phyloP scores from a whole-genome alignment of 2,113 vertebrate species.

The Cyprinodon tularosa region DNA sequence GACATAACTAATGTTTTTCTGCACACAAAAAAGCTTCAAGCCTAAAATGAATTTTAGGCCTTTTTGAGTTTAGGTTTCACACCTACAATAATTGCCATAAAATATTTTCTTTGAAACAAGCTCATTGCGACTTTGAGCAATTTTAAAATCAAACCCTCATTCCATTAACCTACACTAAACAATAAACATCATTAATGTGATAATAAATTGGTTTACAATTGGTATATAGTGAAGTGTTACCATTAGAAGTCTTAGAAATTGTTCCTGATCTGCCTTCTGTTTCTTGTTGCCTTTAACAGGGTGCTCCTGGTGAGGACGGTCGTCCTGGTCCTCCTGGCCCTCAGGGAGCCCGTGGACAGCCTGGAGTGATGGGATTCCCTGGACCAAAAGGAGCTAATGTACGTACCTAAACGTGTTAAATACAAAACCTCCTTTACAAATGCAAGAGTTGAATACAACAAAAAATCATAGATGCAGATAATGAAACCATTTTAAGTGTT shows the following conservation, averaged over 20 bases:
- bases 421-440: not conserved
- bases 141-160: not conserved
- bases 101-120: not conserved
- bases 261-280: not conserved
- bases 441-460: not conserved
- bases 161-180: not conserved
- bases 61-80: not conserved
- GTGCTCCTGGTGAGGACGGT: slow-evolving; percentile 90
- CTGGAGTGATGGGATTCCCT: slow-evolving; percentile 98
- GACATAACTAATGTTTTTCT: not conserved
- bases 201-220: not conserved
- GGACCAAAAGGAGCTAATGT: slow-evolving; percentile 97
- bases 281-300: slow-evolving; percentile 75
- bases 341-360: slow-evolving; percentile 92
- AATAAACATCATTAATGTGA: not conserved
- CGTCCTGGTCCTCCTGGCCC: slow-evolving; percentile 94
- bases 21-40: not conserved
- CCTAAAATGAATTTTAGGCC: not conserved
- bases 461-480: not conserved
- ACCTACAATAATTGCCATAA: not conserved
- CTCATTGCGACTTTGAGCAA: not conserved
- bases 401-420: slow-evolving; percentile 55
- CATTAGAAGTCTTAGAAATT: not conserved
- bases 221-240: not conserved
- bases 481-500: not conserved